Conservation (phyloP, 2,113 vertebrate species). For the Ancistrus triradiatus region DNA sequence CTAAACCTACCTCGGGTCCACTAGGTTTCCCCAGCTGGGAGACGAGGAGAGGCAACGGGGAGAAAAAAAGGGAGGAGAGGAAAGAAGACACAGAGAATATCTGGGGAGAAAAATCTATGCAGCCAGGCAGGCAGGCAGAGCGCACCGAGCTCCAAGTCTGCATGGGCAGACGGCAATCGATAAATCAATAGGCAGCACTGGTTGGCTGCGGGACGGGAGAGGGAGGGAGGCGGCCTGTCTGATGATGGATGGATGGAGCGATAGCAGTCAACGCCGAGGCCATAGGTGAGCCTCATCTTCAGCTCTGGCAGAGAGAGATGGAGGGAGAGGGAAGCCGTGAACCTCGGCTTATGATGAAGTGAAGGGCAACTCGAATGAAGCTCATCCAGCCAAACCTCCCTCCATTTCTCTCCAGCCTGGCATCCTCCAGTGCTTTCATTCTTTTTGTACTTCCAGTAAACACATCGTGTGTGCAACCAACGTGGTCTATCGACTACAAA, state of each 20-base stretch:
- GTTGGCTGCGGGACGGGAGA: slow-evolving; percentile 89
- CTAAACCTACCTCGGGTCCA: slow-evolving; percentile 82
- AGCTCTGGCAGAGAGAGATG: slow-evolving; percentile 65
- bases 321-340: slow-evolving; percentile 57
- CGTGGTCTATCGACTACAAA: too few relatives aligned
- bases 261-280: slow-evolving; percentile 73
- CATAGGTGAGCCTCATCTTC: slow-evolving; percentile 79
- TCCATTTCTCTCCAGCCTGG: slow-evolving; percentile 32
- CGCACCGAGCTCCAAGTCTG: slow-evolving; percentile 81
- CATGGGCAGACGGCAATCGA: slow-evolving; percentile 91
- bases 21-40: slow-evolving; percentile 66
- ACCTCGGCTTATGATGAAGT: slow-evolving; percentile 73
- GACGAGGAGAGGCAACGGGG: slow-evolving; percentile 48
- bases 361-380: slow-evolving; percentile 56
- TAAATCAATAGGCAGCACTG: slow-evolving; percentile 97
- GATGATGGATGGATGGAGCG: slow-evolving; percentile 85
- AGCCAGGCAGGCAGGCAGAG: slow-evolving; percentile 72
- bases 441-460: too few relatives aligned
- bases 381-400: slow-evolving; percentile 4
- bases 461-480: too few relatives aligned
- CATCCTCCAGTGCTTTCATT: too few relatives aligned
- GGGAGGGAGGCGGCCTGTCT: slow-evolving; percentile 80
- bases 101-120: slow-evolving; percentile 82
- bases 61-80: slow-evolving; percentile 61
- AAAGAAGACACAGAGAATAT: slow-evolving; percentile 40